phyloP scores from a whole-genome alignment of 2,797 vertebrate genomes.

The Uromys caudimaculatus region DNA sequence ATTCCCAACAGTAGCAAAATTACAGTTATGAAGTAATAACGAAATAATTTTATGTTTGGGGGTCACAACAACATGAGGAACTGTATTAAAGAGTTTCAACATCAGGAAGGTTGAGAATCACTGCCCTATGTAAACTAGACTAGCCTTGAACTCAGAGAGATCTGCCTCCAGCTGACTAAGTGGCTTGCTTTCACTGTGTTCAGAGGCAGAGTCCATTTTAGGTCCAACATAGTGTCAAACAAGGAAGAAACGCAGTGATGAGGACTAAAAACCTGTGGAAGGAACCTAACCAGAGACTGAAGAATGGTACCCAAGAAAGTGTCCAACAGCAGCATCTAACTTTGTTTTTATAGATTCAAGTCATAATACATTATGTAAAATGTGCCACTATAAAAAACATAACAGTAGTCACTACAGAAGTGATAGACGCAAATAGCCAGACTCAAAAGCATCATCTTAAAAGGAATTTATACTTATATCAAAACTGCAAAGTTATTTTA shows the following conservation, averaged over 20 bases:
- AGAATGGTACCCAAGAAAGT: not conserved
- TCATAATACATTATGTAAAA: not conserved
- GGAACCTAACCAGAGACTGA: not conserved
- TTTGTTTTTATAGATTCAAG: conserved; percentile 9
- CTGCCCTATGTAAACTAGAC: not conserved
- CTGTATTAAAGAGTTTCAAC: not conserved
- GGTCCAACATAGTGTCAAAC: not conserved
- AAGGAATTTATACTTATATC: not conserved
- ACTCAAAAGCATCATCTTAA: conserved; percentile 30
- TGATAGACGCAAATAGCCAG: not conserved
- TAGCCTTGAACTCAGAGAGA: not conserved
- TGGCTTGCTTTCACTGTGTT: conserved; percentile 5
- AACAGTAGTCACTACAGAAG: not conserved
- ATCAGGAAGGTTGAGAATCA: not conserved
- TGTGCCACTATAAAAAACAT: not conserved
- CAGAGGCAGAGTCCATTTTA: not conserved
- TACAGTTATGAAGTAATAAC: not conserved
- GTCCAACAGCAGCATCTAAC: not conserved
- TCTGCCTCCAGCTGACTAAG: not conserved
- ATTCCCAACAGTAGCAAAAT: not conserved
- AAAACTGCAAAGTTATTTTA: not conserved
- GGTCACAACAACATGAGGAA: not conserved
- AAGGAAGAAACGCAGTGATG: not conserved
- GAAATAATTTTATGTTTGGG: not conserved
- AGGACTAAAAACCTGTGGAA: not conserved